Evolutionary conservation across 2,888 invertebrate species (phyloP).

Genomic region (Stenodema calcarata): DNA sequence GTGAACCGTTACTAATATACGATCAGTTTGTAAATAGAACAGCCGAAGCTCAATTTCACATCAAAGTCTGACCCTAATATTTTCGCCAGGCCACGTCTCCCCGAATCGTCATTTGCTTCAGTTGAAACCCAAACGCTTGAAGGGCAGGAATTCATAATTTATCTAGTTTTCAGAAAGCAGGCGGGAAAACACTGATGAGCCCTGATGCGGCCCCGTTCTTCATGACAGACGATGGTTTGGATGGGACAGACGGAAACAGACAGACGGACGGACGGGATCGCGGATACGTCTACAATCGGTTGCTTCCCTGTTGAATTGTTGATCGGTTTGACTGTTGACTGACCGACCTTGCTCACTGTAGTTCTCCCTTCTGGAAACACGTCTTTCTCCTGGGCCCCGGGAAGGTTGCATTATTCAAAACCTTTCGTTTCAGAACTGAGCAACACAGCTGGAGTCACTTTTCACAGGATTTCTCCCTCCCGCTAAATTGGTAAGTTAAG

Average conservation of each 20-base stretch:
- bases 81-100: neutral
- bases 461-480: neutral
- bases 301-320: neutral
- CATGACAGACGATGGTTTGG: neutral
- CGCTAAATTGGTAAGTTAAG: neutral
- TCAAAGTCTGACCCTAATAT: neutral
- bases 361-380: neutral
- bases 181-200: neutral
- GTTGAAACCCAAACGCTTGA: neutral
- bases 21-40: neutral
- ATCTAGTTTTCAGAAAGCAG: neutral
- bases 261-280: neutral
- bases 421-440: neutral
- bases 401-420: neutral
- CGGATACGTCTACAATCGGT: neutral
- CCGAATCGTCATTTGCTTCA: neutral
- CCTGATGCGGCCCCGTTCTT: neutral
- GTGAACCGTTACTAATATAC: too few species aligned
- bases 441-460: neutral
- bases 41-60: neutral
- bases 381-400: neutral
- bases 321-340: neutral
- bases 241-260: neutral
- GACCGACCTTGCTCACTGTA: neutral
- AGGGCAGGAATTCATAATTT: neutral